Conservation (phyloP, 2,113 vertebrate genomes). For the Numida meleagris region DNA sequence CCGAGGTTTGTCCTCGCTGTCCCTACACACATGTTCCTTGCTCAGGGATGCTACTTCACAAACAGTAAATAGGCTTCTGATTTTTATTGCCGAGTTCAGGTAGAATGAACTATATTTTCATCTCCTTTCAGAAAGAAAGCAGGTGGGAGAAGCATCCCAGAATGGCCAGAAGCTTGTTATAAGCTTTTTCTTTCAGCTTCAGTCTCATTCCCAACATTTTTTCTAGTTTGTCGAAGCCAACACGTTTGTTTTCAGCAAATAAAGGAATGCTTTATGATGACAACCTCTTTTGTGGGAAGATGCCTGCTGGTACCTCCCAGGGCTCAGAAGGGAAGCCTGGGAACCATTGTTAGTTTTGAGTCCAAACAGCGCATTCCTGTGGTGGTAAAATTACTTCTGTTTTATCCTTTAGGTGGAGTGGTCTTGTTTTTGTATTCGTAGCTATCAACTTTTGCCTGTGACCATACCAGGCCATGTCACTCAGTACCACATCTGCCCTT, state of each 20-base stretch:
- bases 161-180: neutral
- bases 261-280: neutral
- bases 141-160: neutral
- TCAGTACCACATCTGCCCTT: no score
- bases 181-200: neutral
- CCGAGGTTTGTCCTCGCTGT: neutral
- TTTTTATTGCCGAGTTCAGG: neutral
- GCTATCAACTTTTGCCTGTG: no score
- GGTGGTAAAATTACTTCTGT: neutral
- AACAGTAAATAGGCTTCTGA: neutral
- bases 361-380: neutral
- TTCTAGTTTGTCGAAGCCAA: neutral
- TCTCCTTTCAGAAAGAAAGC: neutral
- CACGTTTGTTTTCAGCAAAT: neutral
- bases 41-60: rapidly evolving
- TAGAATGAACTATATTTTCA: neutral
- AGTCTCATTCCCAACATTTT: neutral
- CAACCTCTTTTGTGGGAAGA: neutral
- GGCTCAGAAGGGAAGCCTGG: neutral
- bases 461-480: no score
- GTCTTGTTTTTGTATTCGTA: no score
- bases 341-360: neutral
- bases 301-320: neutral
- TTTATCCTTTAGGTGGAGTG: neutral
- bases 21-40: rapidly evolving